Base-by-base conservation (phyloP, 2,888 invertebrate genomes). In the Cheilosia vulpina region DNA sequence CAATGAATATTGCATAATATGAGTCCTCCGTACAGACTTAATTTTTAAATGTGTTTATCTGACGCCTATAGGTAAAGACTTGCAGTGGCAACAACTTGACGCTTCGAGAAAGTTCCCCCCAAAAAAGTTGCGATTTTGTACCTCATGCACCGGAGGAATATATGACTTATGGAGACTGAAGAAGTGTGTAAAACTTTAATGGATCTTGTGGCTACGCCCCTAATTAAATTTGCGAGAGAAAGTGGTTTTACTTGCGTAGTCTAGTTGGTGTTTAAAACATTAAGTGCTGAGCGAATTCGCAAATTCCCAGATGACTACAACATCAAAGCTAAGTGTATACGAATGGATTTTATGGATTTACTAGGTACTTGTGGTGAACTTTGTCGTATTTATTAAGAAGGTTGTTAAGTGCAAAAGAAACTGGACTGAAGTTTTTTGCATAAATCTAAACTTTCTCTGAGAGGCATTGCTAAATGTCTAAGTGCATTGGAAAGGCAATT, bases 171-270 rank as follows among this genome's bases (percentile, higher is more conserved):
- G 34, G 43, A 24, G 31, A 58, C 58, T 60, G 34, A 31, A 34
- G 31, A 58, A 50, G 50, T 58, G 27, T 66, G 52, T 43, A 34
- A 34, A 60, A 58, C 27, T 60, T 60, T 52, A 52, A 24, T 31
- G 31, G 19, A 45, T 21, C 66, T 43, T 52, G 66, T 38, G 43
- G 68, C 19, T 58, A 15, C 41, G 50, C 34, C 31, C 60, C 52
- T 76, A 76, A 76, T 68, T 76, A 68, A 76, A 68, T 60, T 52
- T 27, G 58, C 66, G 34, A 53, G 66, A 21, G 76, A 76, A 76
- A 76, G 76, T 60, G 38, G 52, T 43, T 76, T 68, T 52, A 19
- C n/a, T 31, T 31, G 15, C 11, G 24, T 11, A 43, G 41, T 7
- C 41, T 60, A 52, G 50, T 38, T 57, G 34, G 27, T 5, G 24